These are phyloP conservation scores for Lomographa bimaculata DNA, from an alignment of 2,888 invertebrate genomes.

Conservation along the genomic window DNA sequence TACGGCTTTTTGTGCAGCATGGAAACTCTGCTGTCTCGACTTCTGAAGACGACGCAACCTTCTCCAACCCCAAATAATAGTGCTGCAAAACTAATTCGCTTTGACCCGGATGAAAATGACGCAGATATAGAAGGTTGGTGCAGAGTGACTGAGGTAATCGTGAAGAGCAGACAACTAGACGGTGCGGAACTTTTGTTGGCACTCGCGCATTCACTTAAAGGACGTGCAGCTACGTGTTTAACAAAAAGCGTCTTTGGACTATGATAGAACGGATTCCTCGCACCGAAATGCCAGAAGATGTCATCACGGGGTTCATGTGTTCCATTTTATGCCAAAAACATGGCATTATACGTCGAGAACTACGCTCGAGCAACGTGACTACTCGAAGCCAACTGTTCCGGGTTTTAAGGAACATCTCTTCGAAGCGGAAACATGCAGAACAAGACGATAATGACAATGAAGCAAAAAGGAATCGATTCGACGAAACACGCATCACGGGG, in stretches of 20 bases:
- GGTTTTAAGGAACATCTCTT: neutral
- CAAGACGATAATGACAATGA: neutral
- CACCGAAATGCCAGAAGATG: constrained; percentile 4
- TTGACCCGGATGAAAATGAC: constrained; percentile 10
- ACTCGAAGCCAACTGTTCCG: neutral
- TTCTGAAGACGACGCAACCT: neutral
- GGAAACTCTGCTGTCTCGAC: neutral
- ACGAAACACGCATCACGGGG: neutral
- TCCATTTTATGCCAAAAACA: neutral
- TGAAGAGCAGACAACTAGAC: constrained; percentile 2
- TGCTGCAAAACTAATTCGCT: neutral
- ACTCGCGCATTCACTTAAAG: constrained; percentile 25
- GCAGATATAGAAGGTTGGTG: constrained; percentile 18
- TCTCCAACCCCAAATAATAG: neutral
- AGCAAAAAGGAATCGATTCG: neutral
- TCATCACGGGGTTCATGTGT: constrained; percentile 1
- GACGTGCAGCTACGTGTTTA: constrained; percentile 27
- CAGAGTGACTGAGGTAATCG: constrained; percentile 9
- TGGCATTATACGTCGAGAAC: neutral
- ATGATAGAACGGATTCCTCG: constrained; percentile 3
- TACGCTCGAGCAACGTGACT: neutral
- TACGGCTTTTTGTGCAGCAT: no score
- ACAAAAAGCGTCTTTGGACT: constrained; percentile 18
- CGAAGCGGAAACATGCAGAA: neutral
- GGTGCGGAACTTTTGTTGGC: constrained; percentile 33